Conservation (phyloP, 2,888 invertebrate species). For the Orthosia gothica region DNA sequence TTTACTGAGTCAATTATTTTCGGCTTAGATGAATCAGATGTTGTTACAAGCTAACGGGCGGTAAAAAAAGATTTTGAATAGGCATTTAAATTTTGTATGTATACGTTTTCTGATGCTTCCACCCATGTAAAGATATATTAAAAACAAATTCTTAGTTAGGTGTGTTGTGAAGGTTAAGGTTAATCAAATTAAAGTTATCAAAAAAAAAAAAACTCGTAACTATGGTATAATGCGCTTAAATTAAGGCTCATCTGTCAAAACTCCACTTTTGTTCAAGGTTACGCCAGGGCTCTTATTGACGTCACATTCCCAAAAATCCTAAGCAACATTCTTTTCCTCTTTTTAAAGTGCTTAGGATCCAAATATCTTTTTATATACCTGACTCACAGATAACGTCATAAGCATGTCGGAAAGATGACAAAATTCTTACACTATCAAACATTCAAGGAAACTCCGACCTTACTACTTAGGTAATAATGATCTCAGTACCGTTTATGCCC, state of each 20-base stretch:
- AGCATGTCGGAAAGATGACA: conserved; percentile 39
- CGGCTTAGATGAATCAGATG: conserved; percentile 55
- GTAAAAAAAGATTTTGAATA: conserved; percentile 14
- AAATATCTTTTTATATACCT: conserved; percentile 66
- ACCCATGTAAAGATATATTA: background rate
- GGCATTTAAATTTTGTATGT: conserved; percentile 35
- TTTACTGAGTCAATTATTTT: conserved; percentile 48
- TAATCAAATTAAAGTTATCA: background rate
- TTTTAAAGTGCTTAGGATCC: conserved; percentile 40
- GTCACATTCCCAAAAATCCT: conserved; percentile 57
- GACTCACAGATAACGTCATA: conserved; percentile 77
- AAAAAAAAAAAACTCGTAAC: background rate
- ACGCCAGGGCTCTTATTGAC: conserved; percentile 37
- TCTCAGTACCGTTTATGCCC: background rate
- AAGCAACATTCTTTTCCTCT: conserved; percentile 45
- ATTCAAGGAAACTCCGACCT: conserved; percentile 40
- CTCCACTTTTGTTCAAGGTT: conserved; percentile 34
- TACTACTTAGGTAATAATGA: conserved; percentile 30
- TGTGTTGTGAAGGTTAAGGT: background rate
- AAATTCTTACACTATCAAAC: conserved; percentile 30
- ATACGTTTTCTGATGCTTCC: conserved; percentile 12
- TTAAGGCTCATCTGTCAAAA: conserved; percentile 30
- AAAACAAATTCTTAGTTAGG: conserved; percentile 6
- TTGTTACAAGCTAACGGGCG: conserved; percentile 14
- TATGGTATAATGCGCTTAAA: conserved; percentile 5